Base-by-base conservation (phyloP, 2,888 invertebrate genomes). In the Melinaea marsaeus region DNA sequence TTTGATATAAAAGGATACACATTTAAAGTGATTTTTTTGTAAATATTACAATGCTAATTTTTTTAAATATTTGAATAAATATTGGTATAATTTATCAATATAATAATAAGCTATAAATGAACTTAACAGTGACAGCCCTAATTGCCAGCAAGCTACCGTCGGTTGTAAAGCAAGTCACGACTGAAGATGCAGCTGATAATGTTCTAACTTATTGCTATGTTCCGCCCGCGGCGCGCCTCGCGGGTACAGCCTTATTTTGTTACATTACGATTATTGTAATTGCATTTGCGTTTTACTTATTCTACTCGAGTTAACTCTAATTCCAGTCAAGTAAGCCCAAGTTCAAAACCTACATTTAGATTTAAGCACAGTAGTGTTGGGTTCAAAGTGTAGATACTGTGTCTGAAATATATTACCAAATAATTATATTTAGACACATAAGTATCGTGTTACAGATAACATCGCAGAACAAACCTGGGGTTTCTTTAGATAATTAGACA, bases 401-500 rank as follows among this genome's bases (percentile, higher is more conserved):
- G 42, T 42, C 9, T 42, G 42, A 9, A 9, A 1, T 32, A 51
- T 51, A 32, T 46, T 33, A 57, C 57, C 42, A 67, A 60, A 60
- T 61, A 62, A 62, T 62, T 66, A 61, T 63, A 65, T 70, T 64
- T 66, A 58, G 67, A 69, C 47, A 65, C 74, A 63, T 70, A 57
- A 58, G 68, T 79, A 78, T 84, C 77, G 62, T 61, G 70, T 85
- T 83, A 75, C 84, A 66, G 80, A 81, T 80, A 75, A 69, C 73
- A 81, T 81, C 79, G 75, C 75, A 81, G 72, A 75, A 71, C 72
- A 72, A 74, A 80, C 80, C 83, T 81, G 81, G 75, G 73, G 77
- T 78, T 81, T 74, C 79, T 80, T 79, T 71, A 75, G 79, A 78
- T 87, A 85, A 87, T 88, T 88, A 84, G 82, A 75, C 75, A 79